Evolutionary conservation across 2,113 vertebrate genomes (phyloP).

Genomic region (Gobiocypris rarus): DNA sequence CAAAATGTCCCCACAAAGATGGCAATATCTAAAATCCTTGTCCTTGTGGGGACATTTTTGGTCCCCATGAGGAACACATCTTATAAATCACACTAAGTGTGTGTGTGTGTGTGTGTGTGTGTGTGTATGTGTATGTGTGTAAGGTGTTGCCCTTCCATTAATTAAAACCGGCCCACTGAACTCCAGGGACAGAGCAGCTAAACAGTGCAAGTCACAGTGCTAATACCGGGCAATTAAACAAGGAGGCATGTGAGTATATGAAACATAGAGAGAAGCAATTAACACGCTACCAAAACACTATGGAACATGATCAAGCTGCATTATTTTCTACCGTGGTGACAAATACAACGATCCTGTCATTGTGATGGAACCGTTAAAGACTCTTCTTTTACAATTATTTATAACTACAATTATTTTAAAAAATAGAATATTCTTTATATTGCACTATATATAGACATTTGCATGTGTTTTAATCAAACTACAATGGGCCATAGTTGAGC

Average conservation of each 20-base stretch:
- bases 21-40: no score
- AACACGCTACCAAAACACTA: slow-evolving; percentile 1
- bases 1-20: no score
- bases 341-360: neutral
- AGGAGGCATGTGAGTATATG: slow-evolving; percentile 53
- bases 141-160: slow-evolving; percentile 75
- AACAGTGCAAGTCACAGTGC: slow-evolving; percentile 59
- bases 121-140: slow-evolving; percentile 4
- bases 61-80: no score
- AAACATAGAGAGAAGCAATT: slow-evolving; percentile 36
- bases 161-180: slow-evolving; percentile 77
- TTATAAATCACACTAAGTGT: no score
- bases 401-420: no score
- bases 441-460: neutral
- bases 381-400: no score
- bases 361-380: neutral
- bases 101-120: neutral
- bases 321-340: neutral
- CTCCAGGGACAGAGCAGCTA: slow-evolving; percentile 57
- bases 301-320: neutral
- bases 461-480: neutral
- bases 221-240: slow-evolving; percentile 73
- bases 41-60: no score
- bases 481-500: neutral
- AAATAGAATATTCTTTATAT: neutral